phyloP scores from a whole-genome alignment of 2,113 vertebrate genomes.

The Brachirus orientalis region DNA sequence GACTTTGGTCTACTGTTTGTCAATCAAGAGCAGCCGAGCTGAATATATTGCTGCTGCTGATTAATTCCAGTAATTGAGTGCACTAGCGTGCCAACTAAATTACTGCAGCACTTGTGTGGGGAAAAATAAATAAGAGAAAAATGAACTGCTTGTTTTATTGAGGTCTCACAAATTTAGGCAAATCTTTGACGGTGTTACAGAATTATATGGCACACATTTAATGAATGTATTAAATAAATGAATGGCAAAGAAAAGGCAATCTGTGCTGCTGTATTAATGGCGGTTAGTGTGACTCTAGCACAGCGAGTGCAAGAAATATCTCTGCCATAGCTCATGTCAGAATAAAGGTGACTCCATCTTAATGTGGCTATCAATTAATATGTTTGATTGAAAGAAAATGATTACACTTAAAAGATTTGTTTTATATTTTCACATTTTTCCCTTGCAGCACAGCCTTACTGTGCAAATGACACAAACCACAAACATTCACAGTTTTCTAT shows the following conservation, averaged over 20 bases:
- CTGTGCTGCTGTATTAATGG: slow-evolving; percentile 12
- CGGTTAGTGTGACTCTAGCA: slow-evolving; percentile 3
- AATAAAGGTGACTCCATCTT: neutral
- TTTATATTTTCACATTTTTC: neutral
- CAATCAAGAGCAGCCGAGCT: slow-evolving; percentile 62
- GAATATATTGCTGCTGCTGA: slow-evolving; percentile 73
- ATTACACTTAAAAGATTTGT: neutral
- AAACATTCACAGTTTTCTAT: slow-evolving; percentile 29
- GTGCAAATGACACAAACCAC: neutral
- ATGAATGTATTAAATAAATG: slow-evolving; percentile 41
- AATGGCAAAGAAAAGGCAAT: slow-evolving; percentile 25
- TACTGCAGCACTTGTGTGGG: slow-evolving; percentile 51
- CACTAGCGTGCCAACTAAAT: slow-evolving; percentile 69
- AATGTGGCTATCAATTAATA: slow-evolving; percentile 9
- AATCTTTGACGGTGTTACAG: slow-evolving; percentile 59
- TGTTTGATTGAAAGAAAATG: neutral
- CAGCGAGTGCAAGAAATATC: neutral
- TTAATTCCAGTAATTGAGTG: slow-evolving; percentile 82
- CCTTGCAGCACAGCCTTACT: neutral
- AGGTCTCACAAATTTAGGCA: slow-evolving; percentile 54
- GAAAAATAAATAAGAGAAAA: slow-evolving; percentile 57
- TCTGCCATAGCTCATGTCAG: neutral
- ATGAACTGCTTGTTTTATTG: slow-evolving; percentile 57
- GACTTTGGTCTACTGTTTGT: slow-evolving; percentile 74
- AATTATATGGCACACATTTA: slow-evolving; percentile 54